Percentiles rank a stretch among this genome's conserved stretches.
Conservation (phyloP, 1,140 invertebrate genomes). For the Procambarus clarkii region DNA sequence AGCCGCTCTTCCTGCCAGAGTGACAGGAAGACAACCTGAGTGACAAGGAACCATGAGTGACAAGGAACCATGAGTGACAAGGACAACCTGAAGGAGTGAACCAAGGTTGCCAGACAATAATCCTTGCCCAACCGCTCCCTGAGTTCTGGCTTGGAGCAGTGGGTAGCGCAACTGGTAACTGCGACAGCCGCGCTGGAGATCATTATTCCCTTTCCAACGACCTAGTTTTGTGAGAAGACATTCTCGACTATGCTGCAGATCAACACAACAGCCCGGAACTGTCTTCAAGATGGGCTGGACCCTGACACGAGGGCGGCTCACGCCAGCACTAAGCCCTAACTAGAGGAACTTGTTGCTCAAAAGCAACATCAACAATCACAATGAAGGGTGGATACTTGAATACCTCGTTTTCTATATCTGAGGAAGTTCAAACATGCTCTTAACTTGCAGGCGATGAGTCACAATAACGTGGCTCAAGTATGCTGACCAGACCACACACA, state of each 20-base stretch:
- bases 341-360: background rate
- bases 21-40: background rate
- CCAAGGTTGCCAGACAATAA: constrained; percentile 14
- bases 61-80: background rate
- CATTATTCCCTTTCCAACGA: constrained; percentile 33
- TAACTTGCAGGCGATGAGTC: no score
- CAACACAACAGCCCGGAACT: constrained; percentile 25
- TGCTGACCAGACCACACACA: no score
- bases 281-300: constrained; percentile 20
- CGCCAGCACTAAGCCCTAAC: background rate
- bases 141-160: constrained; percentile 3
- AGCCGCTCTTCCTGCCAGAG: background rate
- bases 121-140: background rate
- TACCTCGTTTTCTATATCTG: constrained; percentile 5
- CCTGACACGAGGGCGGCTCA: constrained; percentile 20
- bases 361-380: constrained; percentile 13
- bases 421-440: background rate
- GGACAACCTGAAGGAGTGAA: constrained; percentile 1
- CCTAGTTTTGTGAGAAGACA: constrained; percentile 18
- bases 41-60: no score
- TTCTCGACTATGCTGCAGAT: constrained; percentile 14
- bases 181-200: constrained; percentile 5
- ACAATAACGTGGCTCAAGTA: no score
- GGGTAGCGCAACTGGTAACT: background rate
- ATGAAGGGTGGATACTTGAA: constrained; percentile 2